Conservation (phyloP, 2,888 invertebrate genomes). For the Caenorhabditis sp. region DNA sequence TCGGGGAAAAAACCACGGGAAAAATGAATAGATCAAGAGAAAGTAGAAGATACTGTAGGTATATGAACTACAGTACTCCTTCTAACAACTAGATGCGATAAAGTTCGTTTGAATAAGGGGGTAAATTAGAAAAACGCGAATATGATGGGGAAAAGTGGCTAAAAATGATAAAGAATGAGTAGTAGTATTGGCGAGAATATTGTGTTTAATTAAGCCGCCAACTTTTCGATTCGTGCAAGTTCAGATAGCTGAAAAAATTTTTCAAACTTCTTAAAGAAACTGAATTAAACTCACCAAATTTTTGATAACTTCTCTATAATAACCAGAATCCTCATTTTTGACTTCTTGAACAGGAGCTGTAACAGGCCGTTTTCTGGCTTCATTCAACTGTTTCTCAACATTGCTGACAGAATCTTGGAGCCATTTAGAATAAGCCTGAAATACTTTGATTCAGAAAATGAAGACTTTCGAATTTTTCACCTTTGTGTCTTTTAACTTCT, state of each 20-base stretch:
- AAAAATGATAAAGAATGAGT: not conserved
- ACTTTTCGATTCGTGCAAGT: slow-evolving; percentile 7
- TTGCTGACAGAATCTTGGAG: slow-evolving; percentile 11
- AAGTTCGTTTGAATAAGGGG: not conserved
- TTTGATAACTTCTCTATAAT: not conserved
- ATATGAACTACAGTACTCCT: not conserved
- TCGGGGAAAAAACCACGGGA: not conserved
- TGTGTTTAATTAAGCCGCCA: slow-evolving; percentile 1
- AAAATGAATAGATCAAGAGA: not conserved
- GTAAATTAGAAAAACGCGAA: not conserved
- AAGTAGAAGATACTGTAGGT: not conserved
- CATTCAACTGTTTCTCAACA: slow-evolving; percentile 10
- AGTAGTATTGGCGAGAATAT: not conserved
- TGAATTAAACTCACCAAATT: not conserved
- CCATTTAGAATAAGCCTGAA: slow-evolving; percentile 20
- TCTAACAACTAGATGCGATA: not conserved
- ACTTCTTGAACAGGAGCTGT: not conserved
- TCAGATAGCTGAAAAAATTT: slow-evolving; percentile 14
- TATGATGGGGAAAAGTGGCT: not conserved
- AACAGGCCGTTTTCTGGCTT: not conserved
- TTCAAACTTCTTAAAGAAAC: not conserved
- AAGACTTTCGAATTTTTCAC: too few species aligned
- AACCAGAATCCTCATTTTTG: not conserved
- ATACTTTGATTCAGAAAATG: not conserved
- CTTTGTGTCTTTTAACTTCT: slow-evolving; percentile 14